Conservation (phyloP, 2,113 vertebrate species). For the Stigmatopora nigra region DNA sequence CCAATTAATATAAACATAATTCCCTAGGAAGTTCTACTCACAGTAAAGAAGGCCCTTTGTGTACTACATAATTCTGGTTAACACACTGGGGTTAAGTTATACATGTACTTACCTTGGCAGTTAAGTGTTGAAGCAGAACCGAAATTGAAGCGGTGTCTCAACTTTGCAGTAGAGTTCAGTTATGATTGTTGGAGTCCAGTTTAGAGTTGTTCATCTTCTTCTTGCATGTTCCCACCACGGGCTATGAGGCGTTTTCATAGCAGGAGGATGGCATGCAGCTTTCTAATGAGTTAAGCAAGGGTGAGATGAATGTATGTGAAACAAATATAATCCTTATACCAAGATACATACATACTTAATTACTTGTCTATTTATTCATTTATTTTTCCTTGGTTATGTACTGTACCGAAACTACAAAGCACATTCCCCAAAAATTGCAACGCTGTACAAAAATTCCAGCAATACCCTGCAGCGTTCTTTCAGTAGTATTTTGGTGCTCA, state of each 20-base stretch:
- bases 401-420: no score
- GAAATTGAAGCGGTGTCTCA: neutral
- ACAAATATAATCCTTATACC: neutral
- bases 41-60: conserved; percentile 10
- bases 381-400: neutral
- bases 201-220: neutral
- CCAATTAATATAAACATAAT: conserved; percentile 23
- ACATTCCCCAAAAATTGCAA: no score
- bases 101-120: neutral
- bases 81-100: conserved; percentile 2
- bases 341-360: neutral
- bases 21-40: conserved; percentile 6
- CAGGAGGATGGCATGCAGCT: neutral
- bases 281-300: neutral
- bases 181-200: neutral
- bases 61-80: neutral
- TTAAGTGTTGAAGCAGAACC: neutral
- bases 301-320: neutral
- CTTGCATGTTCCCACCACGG: neutral
- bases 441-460: no score
- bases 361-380: neutral
- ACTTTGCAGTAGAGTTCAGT: neutral
- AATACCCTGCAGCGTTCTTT: no score
- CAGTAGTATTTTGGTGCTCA: no score
- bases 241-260: neutral